Conservation (phyloP, 92 coral and sea anemone genomes). For the Porites divaricata region DNA sequence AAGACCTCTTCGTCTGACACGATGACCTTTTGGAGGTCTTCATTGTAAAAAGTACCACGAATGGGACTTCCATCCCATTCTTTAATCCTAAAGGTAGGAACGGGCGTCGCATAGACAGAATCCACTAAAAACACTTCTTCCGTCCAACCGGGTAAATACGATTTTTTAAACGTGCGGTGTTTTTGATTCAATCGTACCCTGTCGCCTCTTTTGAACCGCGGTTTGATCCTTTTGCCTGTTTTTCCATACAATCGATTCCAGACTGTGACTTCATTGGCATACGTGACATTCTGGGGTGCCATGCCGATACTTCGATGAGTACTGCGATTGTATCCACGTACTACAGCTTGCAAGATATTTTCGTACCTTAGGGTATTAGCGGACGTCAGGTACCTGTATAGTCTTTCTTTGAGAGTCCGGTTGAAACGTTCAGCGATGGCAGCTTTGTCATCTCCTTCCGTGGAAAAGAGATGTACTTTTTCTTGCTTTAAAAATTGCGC, state of each 20-base stretch:
- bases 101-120: not conserved
- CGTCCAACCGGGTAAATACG: conserved; percentile 49
- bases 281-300: conserved; percentile 45
- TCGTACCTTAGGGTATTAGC: conserved; percentile 28
- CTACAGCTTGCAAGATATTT: conserved; percentile 35
- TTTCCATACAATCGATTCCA: conserved; percentile 24
- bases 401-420: conserved; percentile 43
- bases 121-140: conserved; percentile 58
- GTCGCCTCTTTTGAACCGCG: conserved; percentile 35
- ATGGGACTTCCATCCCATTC: conserved; percentile 38
- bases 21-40: conserved; percentile 34
- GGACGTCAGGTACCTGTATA: conserved; percentile 22
- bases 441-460: conserved; percentile 55
- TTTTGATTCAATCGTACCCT: conserved; percentile 34
- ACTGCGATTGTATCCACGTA: conserved; percentile 45
- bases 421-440: conserved; percentile 52
- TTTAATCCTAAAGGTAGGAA: conserved; percentile 28
- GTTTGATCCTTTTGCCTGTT: not conserved
- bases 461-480: conserved; percentile 49
- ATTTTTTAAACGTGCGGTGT: conserved; percentile 30
- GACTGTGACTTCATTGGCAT: conserved; percentile 30
- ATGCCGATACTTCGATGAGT: conserved; percentile 35
- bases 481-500: not conserved
- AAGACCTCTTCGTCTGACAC: conserved; percentile 19
- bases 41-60: conserved; percentile 40